phyloP scores from a whole-genome alignment of 2,113 vertebrate genomes.

The Microcebus tavaratra region DNA sequence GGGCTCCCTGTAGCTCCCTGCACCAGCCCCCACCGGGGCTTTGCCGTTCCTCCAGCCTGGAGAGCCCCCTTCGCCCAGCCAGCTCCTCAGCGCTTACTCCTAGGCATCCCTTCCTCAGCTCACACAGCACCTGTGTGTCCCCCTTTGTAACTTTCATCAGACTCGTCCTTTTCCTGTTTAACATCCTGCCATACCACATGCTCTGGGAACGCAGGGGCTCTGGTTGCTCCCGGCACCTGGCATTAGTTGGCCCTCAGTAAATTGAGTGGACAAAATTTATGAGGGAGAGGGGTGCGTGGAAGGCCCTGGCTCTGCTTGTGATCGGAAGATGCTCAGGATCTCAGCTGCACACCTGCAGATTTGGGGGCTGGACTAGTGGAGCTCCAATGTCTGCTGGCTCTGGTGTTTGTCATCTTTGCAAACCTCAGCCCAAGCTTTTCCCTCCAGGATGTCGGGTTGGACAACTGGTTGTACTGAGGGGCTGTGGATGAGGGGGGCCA shows the following conservation, averaged over 20 bases:
- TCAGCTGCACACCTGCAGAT: not conserved
- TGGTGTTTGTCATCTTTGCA: not conserved
- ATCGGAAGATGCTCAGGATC: not conserved
- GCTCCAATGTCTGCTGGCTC: not conserved
- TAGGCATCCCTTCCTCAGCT: not conserved
- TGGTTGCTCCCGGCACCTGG: not conserved
- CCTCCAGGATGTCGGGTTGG: not conserved
- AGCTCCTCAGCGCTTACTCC: not conserved
- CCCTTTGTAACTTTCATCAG: not conserved
- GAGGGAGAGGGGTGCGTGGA: not conserved
- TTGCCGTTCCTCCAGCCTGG: not conserved
- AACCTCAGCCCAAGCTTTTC: not conserved
- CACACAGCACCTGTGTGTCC: not conserved
- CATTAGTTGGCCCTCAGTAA: not conserved
- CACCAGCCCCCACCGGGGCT: not conserved
- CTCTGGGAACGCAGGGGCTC: not conserved
- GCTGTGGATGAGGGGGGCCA: not conserved
- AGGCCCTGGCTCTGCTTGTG: not conserved
- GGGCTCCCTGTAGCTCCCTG: not conserved
- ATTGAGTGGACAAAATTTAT: not conserved
- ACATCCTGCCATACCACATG: not conserved
- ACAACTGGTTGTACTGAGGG: rapidly evolving
- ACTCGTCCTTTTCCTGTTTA: not conserved
- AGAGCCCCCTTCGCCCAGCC: not conserved
- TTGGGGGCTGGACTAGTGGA: not conserved